Evolutionary conservation across 92 coral and sea anemone species (phyloP), one percentile per base, ranked within the genome.

Genomic region (Pocillopora grandis): DNA sequence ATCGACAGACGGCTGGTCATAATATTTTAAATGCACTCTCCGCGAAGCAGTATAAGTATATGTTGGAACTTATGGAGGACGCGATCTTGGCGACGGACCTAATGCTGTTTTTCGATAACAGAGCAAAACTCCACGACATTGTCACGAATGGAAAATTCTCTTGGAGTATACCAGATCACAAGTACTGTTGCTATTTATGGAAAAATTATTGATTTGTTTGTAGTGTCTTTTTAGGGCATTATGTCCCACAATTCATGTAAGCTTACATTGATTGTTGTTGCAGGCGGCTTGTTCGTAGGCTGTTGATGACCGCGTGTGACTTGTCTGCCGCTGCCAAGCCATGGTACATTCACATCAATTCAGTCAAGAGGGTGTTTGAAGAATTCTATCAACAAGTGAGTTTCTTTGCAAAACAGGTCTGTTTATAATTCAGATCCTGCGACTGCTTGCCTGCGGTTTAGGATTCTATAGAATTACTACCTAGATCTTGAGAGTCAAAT

Each of bases 291-390:
- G 85, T 91, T 0, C 98, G 96, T 74, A 84, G 93, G 21, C 74
- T 94, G 71, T 33, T 97, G 62, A 94, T 97, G 95, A 94, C 99
- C 48, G 98, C 93, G 27, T 93, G 98, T 74, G 99, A 97, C 87
- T 81, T 97, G 70, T 92, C 94, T 71, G 88, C 97, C 2, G 79
- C 91, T 9, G 94, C 95, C 4, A 97, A 97, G 70, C 99, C 99
- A 2, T 97, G 99, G 99, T 73, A 86, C 77, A 83, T 94, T 6
- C 99, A 97, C 73, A 72, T 71, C 18, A 76, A 81, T 62, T 94
- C 99, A 11, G 97, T 97, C 78, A 97, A 95, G 76, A 92, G 90
- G 59, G 94, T 97, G 9, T 92, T 85, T 80, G 99, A 95, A 59
- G 99, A 97, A 77, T 97, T 97, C 87, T 94, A 97, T 66, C 81